Conservation (phyloP, 1,140 invertebrate species). For the Eumaeus atala region DNA sequence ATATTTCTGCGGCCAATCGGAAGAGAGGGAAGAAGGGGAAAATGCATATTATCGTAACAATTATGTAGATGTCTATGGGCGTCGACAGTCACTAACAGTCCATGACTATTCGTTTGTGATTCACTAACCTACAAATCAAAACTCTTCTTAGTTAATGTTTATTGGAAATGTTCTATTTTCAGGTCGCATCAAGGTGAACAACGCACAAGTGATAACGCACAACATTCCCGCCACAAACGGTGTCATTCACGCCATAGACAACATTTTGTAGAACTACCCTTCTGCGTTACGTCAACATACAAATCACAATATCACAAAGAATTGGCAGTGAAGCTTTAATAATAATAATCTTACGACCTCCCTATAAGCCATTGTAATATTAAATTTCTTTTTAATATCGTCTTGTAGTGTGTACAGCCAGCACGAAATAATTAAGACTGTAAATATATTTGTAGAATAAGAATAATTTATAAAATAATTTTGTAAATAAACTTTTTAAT, state of each 20-base stretch:
- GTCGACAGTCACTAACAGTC: neutral
- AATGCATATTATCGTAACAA: neutral
- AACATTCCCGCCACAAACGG: conserved; percentile 92
- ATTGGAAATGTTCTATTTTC: conserved; percentile 33
- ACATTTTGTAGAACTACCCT: conserved; percentile 75
- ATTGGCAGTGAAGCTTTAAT: conserved; percentile 13
- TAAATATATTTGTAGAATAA: conserved; percentile 63
- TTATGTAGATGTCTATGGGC: neutral
- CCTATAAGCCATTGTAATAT: neutral
- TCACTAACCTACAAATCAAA: too few relatives aligned
- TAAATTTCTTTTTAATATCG: neutral
- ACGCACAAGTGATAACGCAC: conserved; percentile 83
- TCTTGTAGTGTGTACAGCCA: conserved; percentile 18
- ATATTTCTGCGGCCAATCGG: too few relatives aligned
- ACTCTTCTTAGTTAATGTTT: conserved; percentile 8
- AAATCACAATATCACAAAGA: neutral
- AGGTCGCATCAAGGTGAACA: conserved; percentile 88
- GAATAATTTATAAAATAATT: conserved; percentile 65
- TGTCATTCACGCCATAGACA: conserved; percentile 89
- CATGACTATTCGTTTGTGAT: too few relatives aligned
- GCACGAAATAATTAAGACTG: conserved; percentile 51
- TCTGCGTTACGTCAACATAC: conserved; percentile 39
- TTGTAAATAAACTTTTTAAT: conserved; percentile 64
- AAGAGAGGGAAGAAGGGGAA: too few relatives aligned
- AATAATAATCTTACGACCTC: conserved; percentile 8